phyloP scores from a whole-genome alignment of 1,140 invertebrate species.

The Conus betulinus region DNA sequence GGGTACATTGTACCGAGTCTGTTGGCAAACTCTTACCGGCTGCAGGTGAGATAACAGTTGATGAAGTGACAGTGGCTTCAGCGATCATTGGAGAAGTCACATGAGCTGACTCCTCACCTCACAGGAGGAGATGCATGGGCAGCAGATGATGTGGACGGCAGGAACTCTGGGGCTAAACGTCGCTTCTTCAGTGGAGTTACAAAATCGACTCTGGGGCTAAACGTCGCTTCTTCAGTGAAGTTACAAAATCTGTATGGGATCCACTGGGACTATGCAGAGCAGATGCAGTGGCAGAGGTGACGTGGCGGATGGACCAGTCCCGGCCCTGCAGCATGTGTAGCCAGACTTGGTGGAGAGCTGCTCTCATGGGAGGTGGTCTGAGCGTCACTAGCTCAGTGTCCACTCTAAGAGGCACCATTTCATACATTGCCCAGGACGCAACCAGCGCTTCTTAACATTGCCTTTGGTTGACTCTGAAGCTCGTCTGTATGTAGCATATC shows the following conservation, averaged over 20 bases:
- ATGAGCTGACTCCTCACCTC: background rate
- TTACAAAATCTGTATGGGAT: constrained; percentile 77
- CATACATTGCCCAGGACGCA: constrained; percentile 96
- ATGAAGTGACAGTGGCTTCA: background rate
- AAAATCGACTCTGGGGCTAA: constrained; percentile 88
- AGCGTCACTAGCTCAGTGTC: background rate
- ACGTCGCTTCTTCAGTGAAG: constrained; percentile 93
- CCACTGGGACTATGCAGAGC: constrained; percentile 78
- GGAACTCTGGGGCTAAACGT: constrained; percentile 87
- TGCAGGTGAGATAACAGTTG: constrained; percentile 1
- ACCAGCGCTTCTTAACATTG: constrained; percentile 95
- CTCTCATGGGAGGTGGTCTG: constrained; percentile 50
- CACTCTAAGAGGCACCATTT: constrained; percentile 79
- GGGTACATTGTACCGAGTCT: background rate
- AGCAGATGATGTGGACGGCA: constrained; percentile 70
- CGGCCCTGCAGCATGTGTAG: constrained; percentile 74
- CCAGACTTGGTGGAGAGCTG: constrained; percentile 60
- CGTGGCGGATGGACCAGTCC: constrained; percentile 75
- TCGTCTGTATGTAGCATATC: constrained; percentile 53
- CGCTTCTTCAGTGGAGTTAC: constrained; percentile 95
- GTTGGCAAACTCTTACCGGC: background rate
- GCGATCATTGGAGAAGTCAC: background rate
- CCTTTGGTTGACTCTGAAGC: constrained; percentile 73
- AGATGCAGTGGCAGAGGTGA: constrained; percentile 76
- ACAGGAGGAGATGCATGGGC: background rate